Percentiles rank a stretch among this genome's conserved stretches.
These are phyloP conservation scores for Balaeniceps rex DNA, from an alignment of 2,113 vertebrate species.

Conservation along the genomic window DNA sequence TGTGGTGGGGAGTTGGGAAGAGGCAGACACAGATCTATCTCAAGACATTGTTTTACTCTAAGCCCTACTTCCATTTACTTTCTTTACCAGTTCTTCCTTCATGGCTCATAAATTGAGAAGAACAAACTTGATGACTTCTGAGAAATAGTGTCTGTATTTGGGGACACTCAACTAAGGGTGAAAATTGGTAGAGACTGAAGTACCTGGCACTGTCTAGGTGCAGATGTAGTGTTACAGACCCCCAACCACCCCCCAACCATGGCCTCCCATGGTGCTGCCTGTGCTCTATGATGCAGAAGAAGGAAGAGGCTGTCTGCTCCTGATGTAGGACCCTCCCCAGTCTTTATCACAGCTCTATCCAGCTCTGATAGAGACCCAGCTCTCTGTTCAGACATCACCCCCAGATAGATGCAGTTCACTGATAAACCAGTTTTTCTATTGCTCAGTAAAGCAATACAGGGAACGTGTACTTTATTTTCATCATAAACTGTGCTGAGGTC, in stretches of 20 bases:
- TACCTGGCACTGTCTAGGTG: not conserved
- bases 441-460: not conserved
- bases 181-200: not conserved
- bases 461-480: not conserved
- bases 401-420: not conserved
- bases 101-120: not conserved
- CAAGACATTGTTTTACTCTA: not conserved
- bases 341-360: not conserved
- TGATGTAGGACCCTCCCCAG: not conserved
- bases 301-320: not conserved
- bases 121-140: not conserved
- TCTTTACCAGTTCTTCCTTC: not conserved
- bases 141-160: not conserved
- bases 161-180: not conserved
- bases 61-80: not conserved
- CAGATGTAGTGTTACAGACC: not conserved
- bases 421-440: not conserved
- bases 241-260: not conserved
- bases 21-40: not conserved
- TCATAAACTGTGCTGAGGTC: not conserved
- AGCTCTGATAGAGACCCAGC: not conserved
- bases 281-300: not conserved
- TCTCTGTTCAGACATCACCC: not conserved
- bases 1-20: accelerated
- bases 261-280: not conserved